Evolutionary conservation across 2,113 vertebrate genomes (phyloP).

Genomic region (Acinonyx jubatus): DNA sequence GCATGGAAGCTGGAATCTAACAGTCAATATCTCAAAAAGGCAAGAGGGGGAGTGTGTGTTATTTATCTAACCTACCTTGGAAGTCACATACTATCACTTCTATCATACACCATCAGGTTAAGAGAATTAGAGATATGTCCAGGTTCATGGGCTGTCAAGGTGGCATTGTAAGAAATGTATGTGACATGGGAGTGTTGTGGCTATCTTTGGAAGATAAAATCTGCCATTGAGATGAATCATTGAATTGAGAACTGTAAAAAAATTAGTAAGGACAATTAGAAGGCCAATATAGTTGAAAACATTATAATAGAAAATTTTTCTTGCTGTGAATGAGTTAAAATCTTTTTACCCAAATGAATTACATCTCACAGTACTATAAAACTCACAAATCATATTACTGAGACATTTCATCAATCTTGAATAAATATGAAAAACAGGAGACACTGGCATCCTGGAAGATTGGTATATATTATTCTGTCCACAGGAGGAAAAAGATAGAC

Average conservation of each 20-base stretch:
- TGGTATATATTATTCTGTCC: background rate
- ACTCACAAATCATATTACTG: background rate
- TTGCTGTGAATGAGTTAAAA: constrained; percentile 20
- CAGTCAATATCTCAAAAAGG: background rate
- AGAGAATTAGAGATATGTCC: background rate
- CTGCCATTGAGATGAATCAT: background rate
- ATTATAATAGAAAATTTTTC: background rate
- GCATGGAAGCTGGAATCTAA: background rate
- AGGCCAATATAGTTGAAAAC: constrained; percentile 7
- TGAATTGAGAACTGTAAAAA: background rate
- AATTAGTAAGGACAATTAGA: background rate
- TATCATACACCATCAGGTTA: background rate
- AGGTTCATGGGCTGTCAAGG: background rate
- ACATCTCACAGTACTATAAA: background rate
- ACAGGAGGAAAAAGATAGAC: background rate
- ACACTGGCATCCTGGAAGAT: background rate
- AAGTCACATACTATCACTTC: background rate
- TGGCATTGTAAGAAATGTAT: background rate
- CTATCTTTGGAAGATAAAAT: constrained; percentile 26
- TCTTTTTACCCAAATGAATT: background rate
- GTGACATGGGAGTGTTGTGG: background rate
- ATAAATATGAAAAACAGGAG: constrained; percentile 10
- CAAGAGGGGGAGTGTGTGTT: background rate
- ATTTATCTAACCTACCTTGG: background rate
- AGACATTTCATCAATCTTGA: background rate